Conservation (phyloP, 2,797 vertebrate species). For the Phaenicophaeus curvirostris region DNA sequence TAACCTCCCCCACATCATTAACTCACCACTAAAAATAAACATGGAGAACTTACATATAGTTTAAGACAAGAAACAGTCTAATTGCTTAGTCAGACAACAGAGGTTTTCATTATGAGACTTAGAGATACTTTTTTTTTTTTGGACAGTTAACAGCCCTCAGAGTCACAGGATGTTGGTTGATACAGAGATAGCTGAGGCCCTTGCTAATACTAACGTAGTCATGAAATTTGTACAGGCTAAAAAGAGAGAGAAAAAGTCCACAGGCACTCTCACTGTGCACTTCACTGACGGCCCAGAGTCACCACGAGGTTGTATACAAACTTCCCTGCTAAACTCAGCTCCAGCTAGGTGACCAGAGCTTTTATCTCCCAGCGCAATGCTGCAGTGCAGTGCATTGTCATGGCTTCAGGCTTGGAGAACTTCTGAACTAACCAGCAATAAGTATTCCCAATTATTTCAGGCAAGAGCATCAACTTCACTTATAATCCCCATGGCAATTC, state of each 20-base stretch:
- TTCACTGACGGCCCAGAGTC: fast-evolving
- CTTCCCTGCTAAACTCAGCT: not conserved
- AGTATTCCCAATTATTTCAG: not conserved
- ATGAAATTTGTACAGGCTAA: not conserved
- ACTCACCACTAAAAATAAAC: not conserved
- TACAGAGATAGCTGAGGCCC: not conserved
- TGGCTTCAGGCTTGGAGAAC: not conserved
- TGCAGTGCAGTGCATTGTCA: fast-evolving
- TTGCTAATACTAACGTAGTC: not conserved
- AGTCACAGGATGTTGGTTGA: not conserved
- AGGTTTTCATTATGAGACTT: not conserved
- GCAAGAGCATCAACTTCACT: not conserved
- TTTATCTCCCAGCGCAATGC: not conserved
- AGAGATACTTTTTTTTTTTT: not conserved
- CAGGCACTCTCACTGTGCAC: fast-evolving
- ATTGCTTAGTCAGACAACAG: not conserved
- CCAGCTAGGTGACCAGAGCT: not conserved
- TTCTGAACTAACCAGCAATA: not conserved
- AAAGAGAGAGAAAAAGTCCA: not conserved
- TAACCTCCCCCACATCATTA: not conserved
- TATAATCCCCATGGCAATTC: not conserved
- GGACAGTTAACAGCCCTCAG: not conserved
- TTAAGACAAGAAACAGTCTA: not conserved
- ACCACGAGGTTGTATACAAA: fast-evolving
- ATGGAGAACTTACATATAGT: not conserved